These are phyloP conservation scores for Papilio glaucus DNA, from an alignment of 1,140 invertebrate species.

Conservation along the genomic window DNA sequence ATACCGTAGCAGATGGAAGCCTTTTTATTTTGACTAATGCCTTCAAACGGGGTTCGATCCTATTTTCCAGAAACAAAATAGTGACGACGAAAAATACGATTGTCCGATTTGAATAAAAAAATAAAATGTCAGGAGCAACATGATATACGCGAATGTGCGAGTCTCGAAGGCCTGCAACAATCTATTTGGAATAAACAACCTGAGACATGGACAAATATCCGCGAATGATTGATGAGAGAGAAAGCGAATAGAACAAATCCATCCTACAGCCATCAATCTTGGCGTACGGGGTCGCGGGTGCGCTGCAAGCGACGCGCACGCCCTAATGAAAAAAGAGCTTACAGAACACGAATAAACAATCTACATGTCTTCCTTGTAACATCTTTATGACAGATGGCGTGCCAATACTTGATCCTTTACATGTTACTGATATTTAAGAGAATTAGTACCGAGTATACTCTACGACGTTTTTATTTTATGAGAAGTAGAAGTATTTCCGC, in stretches of 20 bases:
- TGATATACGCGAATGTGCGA: conserved; percentile 72
- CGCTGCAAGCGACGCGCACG: conserved; percentile 70
- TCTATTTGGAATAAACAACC: conserved; percentile 81
- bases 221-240: conserved; percentile 80
- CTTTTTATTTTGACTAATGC: too few species aligned
- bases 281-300: conserved; percentile 56
- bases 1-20: too few species aligned
- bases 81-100: background rate
- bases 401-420: conserved; percentile 1
- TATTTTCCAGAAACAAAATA: too few species aligned
- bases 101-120: background rate
- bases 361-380: conserved; percentile 74
- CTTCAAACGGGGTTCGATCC: too few species aligned
- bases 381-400: conserved; percentile 71
- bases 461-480: background rate
- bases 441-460: background rate
- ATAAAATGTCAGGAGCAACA: conserved; percentile 43
- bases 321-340: conserved; percentile 82
- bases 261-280: conserved; percentile 79
- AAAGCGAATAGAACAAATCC: conserved; percentile 81
- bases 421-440: background rate
- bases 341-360: conserved; percentile 79
- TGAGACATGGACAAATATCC: conserved; percentile 82
- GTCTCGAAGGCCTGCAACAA: conserved; percentile 70
- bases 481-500: too few species aligned